Evolutionary conservation across 2,113 vertebrate genomes (phyloP).

Genomic region (Cynocephalus volans): DNA sequence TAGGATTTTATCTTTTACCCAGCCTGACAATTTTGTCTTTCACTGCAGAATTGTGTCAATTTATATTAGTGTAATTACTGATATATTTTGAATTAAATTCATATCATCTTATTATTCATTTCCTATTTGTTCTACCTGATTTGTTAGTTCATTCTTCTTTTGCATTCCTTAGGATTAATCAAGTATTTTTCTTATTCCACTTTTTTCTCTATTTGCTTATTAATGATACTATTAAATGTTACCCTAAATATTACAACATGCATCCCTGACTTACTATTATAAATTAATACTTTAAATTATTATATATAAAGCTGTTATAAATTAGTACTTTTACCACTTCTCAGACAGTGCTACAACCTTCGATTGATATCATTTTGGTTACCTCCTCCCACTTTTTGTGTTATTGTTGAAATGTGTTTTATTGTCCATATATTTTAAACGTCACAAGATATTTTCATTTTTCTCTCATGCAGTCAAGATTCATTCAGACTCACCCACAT

Average conservation of each 20-base stretch:
- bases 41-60: slow-evolving; percentile 19
- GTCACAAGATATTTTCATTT: not conserved
- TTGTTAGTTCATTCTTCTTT: slow-evolving; percentile 17
- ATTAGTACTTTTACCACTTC: not conserved
- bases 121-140: slow-evolving; percentile 1
- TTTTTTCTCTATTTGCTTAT: slow-evolving; percentile 46
- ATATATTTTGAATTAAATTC: slow-evolving; percentile 25
- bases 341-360: not conserved
- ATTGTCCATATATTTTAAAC: slow-evolving; percentile 50
- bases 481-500: not conserved
- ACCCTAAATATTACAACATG: not conserved
- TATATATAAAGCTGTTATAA: not conserved
- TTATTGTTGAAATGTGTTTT: slow-evolving; percentile 4
- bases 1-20: slow-evolving; percentile 33
- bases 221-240: slow-evolving; percentile 32
- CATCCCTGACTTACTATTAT: not conserved
- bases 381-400: not conserved
- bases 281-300: not conserved
- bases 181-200: slow-evolving; percentile 4
- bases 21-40: slow-evolving; percentile 9
- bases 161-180: slow-evolving; percentile 40
- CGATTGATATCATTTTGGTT: slow-evolving; percentile 5
- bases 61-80: slow-evolving; percentile 46
- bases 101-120: slow-evolving; percentile 20
- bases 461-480: not conserved